Base-by-base conservation (phyloP, 2,113 vertebrate species). In the Vireo altiloquus region DNA sequence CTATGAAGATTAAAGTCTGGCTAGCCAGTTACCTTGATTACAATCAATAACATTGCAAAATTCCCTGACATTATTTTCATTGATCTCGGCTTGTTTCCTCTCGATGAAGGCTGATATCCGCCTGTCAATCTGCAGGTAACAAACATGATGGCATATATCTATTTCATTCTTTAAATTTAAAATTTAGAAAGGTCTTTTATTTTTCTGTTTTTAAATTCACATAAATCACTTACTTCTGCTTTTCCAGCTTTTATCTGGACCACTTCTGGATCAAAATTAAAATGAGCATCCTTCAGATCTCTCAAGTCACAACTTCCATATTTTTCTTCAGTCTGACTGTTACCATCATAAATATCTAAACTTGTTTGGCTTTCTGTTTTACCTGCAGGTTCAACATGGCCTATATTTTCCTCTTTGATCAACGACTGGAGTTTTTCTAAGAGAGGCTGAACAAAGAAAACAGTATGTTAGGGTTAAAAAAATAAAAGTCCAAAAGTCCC, bases 1-100 rank as follows among this genome's bases (percentile, higher is more conserved):
- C 46, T 94, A 93, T 78, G 52, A 97, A 97, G 95, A 97, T 95
- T 91, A 95, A 98, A 95, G 89, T 94, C 86, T 92, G 96, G 85
- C 77, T 85, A 94, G 89, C 85, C 96, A 97, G 96, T 99, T 99
- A 99, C 99, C 99, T 99, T 99, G 99, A 99, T 99, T 99, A 99
- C 99, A 99, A 98, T 99, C 99, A 98, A 99, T 99, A 99, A 99
- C 99, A 98, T 99, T 99, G 98, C 99, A 99, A 98, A 99, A 99
- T 98, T 99, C 99, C 94, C 99, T 98, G 97, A 99, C 99, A 96
- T 99, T 99, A 98, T 99, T 99, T 99, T 99, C 99, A 99, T 99
- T 99, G 99, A 99, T 99, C 98, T 99, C 99, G 96, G 99, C 99
- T 99, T 99, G 99, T 97, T 99, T 99, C 98, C 99, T 99, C 98